Evolutionary conservation across 2,113 vertebrate genomes (phyloP), one percentile per base, ranked within the genome.

Genomic region (Xenopus borealis): DNA sequence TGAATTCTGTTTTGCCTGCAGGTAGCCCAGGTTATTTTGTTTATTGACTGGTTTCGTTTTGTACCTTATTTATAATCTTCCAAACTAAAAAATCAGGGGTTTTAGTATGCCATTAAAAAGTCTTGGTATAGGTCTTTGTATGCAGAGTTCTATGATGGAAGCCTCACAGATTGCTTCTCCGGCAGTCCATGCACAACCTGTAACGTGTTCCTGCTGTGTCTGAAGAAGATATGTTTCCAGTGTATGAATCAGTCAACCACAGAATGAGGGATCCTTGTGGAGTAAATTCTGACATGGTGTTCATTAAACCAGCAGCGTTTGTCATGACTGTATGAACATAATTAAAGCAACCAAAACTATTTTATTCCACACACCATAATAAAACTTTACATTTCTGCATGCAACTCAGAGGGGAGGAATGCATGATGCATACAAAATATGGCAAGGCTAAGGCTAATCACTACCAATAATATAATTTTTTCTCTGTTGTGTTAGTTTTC

Each of bases 191-290:
- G 27, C 20, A 33, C 64, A 50, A 57, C 27, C 50, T 55, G 47
- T 69, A 69, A 69, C 33, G 50, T 33, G 13, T 7, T 30, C 67
- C 67, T 55, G 52, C 67, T 69, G 67, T 30, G 50, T 53, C 19
- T 16, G 27, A 19, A 27, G 50, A 13, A 57, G 67, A 69, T 70
- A 73, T 79, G 79, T 72, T 67, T 84, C 79, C 79, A 79, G 63
- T 82, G 80, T 77, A 76, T 80, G 81, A 82, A 89, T 80, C 50
- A 84, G 70, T 8, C 65, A 23, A 10, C 69, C 82, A 83, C 77
- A 82, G 80, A 67, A 69, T 85, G 82, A 88, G 86, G 80, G 82
- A 86, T 88, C 80, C 55, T 67, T 47, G 53, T 72, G 76, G 79
- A 81, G 83, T 79, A 79, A 27, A 62, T 79, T 80, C 75, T 78